Base-by-base conservation (phyloP, 1,140 invertebrate genomes). In the Matsumurasca onukii region DNA sequence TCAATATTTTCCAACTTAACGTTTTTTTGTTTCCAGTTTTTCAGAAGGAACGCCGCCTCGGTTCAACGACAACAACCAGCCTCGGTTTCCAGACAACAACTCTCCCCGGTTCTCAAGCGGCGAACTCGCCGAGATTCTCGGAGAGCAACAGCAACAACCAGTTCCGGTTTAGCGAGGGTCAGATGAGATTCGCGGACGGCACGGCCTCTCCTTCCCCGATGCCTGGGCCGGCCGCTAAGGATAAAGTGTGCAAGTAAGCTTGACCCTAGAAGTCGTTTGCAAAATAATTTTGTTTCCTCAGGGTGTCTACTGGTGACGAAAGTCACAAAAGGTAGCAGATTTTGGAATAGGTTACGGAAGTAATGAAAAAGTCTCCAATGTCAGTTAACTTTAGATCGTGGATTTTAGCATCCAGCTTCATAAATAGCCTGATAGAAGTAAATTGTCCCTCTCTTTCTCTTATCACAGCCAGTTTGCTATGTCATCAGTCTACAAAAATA, bases 191-290 rank as follows among this genome's bases (percentile, higher is more conserved):
- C 30, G 13, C 15, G 24, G 24, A 59, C 24, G 55, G 24, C 30
- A 59, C 15, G 9, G 13, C 55, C 25, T 27, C 55, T 27, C 30
- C 55, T 9, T 27, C 55, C 5, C 9, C 55, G 25, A 25, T 9
- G 15, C 25, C 22, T 12, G 30, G 25, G 22, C 55, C 25, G 30
- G 55, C 55, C n/a, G 24, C 55, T 5, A 59, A 59, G 25, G 55
- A 59, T 24, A 59, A 59, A 59, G 55, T 59, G 25, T 59, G 55
- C 55, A 59, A 59, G 55, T 59, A 29, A 59, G 55, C n/a, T n/a
- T n/a, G n/a, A n/a, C n/a, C n/a, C n/a, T n/a, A n/a, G n/a, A n/a
- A n/a, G n/a, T n/a, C n/a, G n/a, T n/a, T n/a, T n/a, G n/a, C n/a
- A n/a, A n/a, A n/a, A n/a, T n/a, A n/a, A n/a, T n/a, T n/a, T n/a